Conservation (phyloP, 2,888 invertebrate species). For the Anoncus sp. region DNA sequence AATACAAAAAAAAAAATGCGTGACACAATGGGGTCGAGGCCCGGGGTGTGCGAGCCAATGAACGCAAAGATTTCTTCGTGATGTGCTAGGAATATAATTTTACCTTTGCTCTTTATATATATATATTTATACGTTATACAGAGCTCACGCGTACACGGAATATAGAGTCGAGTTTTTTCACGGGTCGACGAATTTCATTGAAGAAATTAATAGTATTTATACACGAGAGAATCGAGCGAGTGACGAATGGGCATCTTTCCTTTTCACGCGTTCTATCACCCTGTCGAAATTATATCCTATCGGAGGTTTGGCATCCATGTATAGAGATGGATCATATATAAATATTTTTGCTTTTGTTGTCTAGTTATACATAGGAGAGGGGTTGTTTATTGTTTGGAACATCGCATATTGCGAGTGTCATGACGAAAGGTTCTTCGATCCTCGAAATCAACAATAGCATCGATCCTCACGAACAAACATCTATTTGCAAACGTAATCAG, state of each 20-base stretch:
- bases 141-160: constrained; percentile 22
- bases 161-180: constrained; percentile 76
- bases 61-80: constrained; percentile 47
- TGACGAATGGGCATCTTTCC: constrained; percentile 71
- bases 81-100: constrained; percentile 55
- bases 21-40: constrained; percentile 51
- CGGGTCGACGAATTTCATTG: constrained; percentile 79
- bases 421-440: constrained; percentile 21
- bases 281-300: constrained; percentile 37
- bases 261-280: background rate
- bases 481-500: constrained; percentile 66
- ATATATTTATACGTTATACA: constrained; percentile 36
- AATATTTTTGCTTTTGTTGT: constrained; percentile 18
- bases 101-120: constrained; percentile 23
- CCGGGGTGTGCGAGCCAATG: constrained; percentile 53
- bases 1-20: constrained; percentile 44
- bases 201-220: constrained; percentile 80
- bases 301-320: constrained; percentile 26
- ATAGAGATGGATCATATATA: background rate
- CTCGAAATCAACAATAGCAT: constrained; percentile 39
- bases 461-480: constrained; percentile 54
- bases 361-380: constrained; percentile 1
- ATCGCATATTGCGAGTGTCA: constrained; percentile 7
- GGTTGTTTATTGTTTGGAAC: constrained; percentile 30
- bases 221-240: constrained; percentile 72